These are phyloP conservation scores for Helicoverpa armigera DNA, from an alignment of 1,140 invertebrate genomes.

Conservation along the genomic window DNA sequence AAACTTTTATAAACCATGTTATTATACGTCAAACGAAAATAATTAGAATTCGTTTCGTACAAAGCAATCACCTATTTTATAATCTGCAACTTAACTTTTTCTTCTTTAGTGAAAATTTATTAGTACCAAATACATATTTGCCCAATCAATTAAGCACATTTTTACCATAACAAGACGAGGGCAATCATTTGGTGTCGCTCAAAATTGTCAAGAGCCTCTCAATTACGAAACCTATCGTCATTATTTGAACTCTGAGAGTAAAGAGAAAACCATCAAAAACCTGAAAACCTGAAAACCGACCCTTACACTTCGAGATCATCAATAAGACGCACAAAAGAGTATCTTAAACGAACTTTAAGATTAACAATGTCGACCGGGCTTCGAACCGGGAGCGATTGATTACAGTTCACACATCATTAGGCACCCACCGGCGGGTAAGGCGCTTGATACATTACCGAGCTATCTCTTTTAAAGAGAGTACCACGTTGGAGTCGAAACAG, in stretches of 20 bases:
- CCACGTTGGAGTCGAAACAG: neutral
- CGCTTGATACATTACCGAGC: constrained; percentile 57
- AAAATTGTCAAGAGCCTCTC: neutral
- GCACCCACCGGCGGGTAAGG: constrained; percentile 48
- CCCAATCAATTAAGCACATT: no score
- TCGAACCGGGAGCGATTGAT: constrained; percentile 52
- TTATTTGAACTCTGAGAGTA: neutral
- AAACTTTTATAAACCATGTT: no score
- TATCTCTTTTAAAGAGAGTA: constrained; percentile 51
- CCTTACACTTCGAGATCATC: constrained; percentile 33
- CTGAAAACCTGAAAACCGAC: constrained; percentile 41
- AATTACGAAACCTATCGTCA: constrained; percentile 10
- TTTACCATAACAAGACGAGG: no score
- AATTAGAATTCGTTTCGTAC: no score
- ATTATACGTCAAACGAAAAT: no score
- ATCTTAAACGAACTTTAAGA: constrained; percentile 49
- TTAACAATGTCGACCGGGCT: constrained; percentile 46
- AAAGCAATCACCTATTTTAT: no score
- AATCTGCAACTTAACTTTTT: no score
- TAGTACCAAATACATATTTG: no score
- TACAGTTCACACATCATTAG: constrained; percentile 63
- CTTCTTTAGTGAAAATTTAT: no score
- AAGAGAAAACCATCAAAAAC: constrained; percentile 29
- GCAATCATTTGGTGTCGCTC: neutral
- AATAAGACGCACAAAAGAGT: constrained; percentile 49